Evolutionary conservation across 1,140 invertebrate genomes (phyloP).

Genomic region (Neodiprion virginianus): DNA sequence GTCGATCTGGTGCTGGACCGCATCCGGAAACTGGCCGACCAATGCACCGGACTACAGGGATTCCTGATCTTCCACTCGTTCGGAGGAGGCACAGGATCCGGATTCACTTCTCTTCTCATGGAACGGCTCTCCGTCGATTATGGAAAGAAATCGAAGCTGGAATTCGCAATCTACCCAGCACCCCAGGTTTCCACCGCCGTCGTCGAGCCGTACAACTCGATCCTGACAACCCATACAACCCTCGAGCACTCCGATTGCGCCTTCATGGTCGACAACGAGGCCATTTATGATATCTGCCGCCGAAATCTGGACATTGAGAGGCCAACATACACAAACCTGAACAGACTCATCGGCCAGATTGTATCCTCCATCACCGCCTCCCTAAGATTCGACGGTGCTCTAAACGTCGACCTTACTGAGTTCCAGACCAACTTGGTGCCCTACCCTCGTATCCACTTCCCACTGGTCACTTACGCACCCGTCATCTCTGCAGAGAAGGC

Average conservation of each 20-base stretch:
- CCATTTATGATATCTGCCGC: slow-evolving; percentile 90
- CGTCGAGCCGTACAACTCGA: slow-evolving; percentile 90
- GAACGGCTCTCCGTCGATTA: slow-evolving; percentile 88
- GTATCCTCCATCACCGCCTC: slow-evolving; percentile 88
- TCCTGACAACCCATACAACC: slow-evolving; percentile 80
- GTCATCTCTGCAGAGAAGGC: slow-evolving; percentile 87
- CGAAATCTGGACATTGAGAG: slow-evolving; percentile 86
- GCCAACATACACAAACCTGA: slow-evolving; percentile 83
- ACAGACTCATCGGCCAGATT: slow-evolving; percentile 84
- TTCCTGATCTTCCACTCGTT: slow-evolving; percentile 92
- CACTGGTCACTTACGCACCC: slow-evolving; percentile 84
- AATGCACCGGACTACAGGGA: slow-evolving; percentile 86
- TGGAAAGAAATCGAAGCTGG: slow-evolving; percentile 88
- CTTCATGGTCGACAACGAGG: slow-evolving; percentile 88
- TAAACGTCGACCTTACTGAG: slow-evolving; percentile 89
- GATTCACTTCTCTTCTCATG: slow-evolving; percentile 88
- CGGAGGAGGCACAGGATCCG: slow-evolving; percentile 88
- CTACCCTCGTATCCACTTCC: slow-evolving; percentile 85
- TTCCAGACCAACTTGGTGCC: slow-evolving; percentile 91
- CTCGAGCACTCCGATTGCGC: slow-evolving; percentile 85
- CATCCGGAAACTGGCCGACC: slow-evolving; percentile 82
- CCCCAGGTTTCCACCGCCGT: slow-evolving; percentile 90
- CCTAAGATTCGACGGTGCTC: slow-evolving; percentile 87
- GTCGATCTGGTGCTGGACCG: slow-evolving; percentile 82
- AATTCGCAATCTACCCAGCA: slow-evolving; percentile 90